Conservation (phyloP, 2,113 vertebrate species). For the Calidris pugnax region DNA sequence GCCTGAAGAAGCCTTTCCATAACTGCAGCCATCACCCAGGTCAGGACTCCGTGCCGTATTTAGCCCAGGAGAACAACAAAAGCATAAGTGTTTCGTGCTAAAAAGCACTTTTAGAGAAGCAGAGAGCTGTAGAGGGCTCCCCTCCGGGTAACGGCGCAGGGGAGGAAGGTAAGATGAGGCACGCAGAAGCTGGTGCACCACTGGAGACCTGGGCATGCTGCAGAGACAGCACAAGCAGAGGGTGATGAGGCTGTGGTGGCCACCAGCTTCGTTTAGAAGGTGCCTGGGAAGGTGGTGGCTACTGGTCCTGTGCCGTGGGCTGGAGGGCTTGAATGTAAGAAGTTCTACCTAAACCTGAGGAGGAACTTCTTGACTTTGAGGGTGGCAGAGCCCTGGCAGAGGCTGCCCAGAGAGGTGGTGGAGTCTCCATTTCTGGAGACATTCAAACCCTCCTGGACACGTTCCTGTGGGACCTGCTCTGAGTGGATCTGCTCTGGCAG, state of each 20-base stretch:
- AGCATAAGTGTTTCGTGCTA: not conserved
- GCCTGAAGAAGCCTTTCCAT: not conserved
- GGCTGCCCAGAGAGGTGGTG: no score
- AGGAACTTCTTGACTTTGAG: no score
- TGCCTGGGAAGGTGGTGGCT: not conserved
- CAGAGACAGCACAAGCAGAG: not conserved
- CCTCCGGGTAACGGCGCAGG: rapidly evolving
- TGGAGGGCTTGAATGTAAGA: no score
- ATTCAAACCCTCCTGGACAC: no score
- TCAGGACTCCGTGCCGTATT: not conserved
- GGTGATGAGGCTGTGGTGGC: not conserved
- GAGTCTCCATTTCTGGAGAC: no score
- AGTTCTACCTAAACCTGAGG: no score
- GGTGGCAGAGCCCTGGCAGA: no score
- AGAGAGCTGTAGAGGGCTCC: no score
- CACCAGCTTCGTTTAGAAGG: rapidly evolving
- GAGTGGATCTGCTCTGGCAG: no score
- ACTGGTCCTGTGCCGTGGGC: not conserved
- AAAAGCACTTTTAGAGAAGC: not conserved
- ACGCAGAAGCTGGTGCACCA: not conserved
- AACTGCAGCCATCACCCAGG: not conserved
- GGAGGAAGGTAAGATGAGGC: not conserved
- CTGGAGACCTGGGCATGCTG: not conserved
- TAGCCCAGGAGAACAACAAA: not conserved
- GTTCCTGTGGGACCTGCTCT: no score